phyloP scores from a whole-genome alignment of 2,113 vertebrate species.

The Rissa tridactyla region DNA sequence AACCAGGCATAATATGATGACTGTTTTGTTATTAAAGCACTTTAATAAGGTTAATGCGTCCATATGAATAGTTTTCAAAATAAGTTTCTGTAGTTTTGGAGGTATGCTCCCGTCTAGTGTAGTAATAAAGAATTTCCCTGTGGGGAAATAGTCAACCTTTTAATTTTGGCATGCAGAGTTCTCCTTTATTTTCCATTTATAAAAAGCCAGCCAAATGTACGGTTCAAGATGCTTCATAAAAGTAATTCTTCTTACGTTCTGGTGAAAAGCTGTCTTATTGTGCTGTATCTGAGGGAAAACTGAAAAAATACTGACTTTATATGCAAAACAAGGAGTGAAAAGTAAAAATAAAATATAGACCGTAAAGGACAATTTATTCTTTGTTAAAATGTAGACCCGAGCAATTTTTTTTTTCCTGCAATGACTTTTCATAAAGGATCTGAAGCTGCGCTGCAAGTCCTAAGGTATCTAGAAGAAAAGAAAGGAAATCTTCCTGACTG shows the following conservation, averaged over 20 bases:
- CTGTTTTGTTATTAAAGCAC: slow-evolving; percentile 72
- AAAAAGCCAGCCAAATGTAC: neutral
- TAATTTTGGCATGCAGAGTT: slow-evolving; percentile 36
- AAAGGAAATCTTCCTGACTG: neutral
- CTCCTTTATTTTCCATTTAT: slow-evolving; percentile 37
- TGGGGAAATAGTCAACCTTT: slow-evolving; percentile 43
- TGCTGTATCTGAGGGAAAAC: neutral
- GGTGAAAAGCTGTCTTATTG: neutral
- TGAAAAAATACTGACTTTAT: neutral
- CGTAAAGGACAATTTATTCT: neutral
- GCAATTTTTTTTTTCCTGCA: neutral
- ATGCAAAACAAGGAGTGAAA: slow-evolving; percentile 26
- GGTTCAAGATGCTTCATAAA: neutral
- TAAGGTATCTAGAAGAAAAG: slow-evolving; percentile 7
- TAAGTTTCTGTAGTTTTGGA: slow-evolving; percentile 54
- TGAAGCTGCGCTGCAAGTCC: neutral
- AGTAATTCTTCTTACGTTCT: neutral
- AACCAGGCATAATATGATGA: slow-evolving; percentile 58
- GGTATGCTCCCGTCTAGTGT: neutral
- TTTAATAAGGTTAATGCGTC: slow-evolving; percentile 70
- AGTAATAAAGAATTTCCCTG: slow-evolving; percentile 52
- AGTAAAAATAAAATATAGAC: slow-evolving; percentile 31
- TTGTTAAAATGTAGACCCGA: slow-evolving; percentile 1
- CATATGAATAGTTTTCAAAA: slow-evolving; percentile 48
- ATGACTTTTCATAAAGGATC: slow-evolving; percentile 29